These are phyloP conservation scores for Drosophila anomalata DNA, from an alignment of 2,888 invertebrate species.

Conservation along the genomic window DNA sequence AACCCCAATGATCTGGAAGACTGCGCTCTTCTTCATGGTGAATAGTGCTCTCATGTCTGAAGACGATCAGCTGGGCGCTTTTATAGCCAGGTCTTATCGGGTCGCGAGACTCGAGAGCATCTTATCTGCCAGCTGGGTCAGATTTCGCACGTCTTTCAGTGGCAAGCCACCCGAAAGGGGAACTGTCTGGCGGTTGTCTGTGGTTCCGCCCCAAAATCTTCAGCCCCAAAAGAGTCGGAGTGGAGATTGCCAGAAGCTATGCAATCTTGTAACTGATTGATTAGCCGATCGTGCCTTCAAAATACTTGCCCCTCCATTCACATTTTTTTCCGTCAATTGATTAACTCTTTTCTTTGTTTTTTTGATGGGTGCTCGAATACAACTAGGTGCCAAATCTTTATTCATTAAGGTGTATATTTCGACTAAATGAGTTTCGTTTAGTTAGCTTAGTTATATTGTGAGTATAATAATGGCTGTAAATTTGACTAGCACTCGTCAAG, in stretches of 20 bases:
- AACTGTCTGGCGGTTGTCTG: slow-evolving; percentile 36
- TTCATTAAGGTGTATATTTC: slow-evolving; percentile 33
- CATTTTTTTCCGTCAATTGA: slow-evolving; percentile 38
- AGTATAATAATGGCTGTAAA: slow-evolving; percentile 50
- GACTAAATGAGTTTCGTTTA: slow-evolving; percentile 19
- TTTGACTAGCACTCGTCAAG: slow-evolving; percentile 51
- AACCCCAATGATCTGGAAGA: slow-evolving; percentile 12
- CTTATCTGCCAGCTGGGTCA: slow-evolving; percentile 26
- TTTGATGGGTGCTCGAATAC: slow-evolving; percentile 55
- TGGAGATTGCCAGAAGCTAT: slow-evolving; percentile 11
- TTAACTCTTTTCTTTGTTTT: slow-evolving; percentile 14
- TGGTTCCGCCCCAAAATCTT: slow-evolving; percentile 32
- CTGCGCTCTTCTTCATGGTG: slow-evolving; percentile 32
- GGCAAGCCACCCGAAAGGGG: neutral
- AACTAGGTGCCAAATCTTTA: slow-evolving; percentile 60
- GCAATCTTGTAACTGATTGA: slow-evolving; percentile 40
- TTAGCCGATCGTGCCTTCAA: slow-evolving; percentile 44
- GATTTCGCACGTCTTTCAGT: slow-evolving; percentile 30
- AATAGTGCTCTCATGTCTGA: slow-evolving; percentile 13
- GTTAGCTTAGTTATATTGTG: neutral
- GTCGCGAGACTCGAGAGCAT: neutral
- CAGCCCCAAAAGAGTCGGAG: slow-evolving; percentile 22
- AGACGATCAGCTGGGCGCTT: slow-evolving; percentile 36
- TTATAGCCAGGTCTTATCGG: slow-evolving; percentile 56
- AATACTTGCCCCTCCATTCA: slow-evolving; percentile 25